phyloP scores from a whole-genome alignment of 2,888 invertebrate species.

The Athalia rosae region DNA sequence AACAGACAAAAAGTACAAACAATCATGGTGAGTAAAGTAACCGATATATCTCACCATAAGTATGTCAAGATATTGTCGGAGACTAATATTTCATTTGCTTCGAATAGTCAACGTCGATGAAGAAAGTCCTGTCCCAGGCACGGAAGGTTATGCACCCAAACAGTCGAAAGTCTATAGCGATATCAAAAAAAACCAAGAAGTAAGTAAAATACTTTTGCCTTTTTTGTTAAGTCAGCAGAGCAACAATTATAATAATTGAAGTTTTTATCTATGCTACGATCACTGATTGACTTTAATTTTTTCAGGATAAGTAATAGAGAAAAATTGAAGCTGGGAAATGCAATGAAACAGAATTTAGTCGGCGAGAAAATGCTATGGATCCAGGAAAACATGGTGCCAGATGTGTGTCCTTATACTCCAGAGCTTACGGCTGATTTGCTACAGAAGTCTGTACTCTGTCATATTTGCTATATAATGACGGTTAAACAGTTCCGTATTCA shows the following conservation, averaged over 20 bases:
- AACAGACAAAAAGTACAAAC: background rate
- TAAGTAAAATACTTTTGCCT: slow-evolving; percentile 56
- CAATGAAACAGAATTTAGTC: slow-evolving; percentile 83
- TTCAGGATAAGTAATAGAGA: slow-evolving; percentile 76
- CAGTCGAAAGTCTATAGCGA: slow-evolving; percentile 86
- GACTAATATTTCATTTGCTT: background rate
- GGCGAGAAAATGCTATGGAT: slow-evolving; percentile 90
- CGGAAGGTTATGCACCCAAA: slow-evolving; percentile 81
- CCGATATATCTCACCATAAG: too few species aligned
- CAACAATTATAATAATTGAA: background rate
- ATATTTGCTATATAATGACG: slow-evolving; percentile 1
- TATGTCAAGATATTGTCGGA: background rate
- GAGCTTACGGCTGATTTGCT: slow-evolving; percentile 78
- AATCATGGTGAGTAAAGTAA: background rate
- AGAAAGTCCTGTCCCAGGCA: slow-evolving; percentile 60
- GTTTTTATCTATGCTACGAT: slow-evolving; percentile 1
- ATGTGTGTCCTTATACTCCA: slow-evolving; percentile 76
- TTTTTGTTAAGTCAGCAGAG: background rate
- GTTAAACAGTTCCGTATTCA: background rate
- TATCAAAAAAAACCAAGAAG: slow-evolving; percentile 83
- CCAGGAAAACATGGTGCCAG: slow-evolving; percentile 78
- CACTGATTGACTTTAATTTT: background rate
- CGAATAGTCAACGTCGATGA: slow-evolving; percentile 56
- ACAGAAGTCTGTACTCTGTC: slow-evolving; percentile 71
- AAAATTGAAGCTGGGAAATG: slow-evolving; percentile 79